Conservation (phyloP, 2,113 vertebrate genomes). For the Pseudorectes ferrugineus region DNA sequence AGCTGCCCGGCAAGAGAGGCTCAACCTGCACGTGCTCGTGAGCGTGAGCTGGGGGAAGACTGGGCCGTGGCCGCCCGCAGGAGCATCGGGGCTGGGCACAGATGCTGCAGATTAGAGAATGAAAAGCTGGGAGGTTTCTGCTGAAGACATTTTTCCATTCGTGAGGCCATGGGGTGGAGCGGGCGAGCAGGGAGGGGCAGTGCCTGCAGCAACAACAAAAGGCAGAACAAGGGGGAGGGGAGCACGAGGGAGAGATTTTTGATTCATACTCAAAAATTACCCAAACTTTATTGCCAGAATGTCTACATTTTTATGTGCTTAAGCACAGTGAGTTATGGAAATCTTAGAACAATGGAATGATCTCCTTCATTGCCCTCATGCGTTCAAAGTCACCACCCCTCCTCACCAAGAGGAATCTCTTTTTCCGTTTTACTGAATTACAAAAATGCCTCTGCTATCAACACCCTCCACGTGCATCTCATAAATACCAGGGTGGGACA, state of each 20-base stretch:
- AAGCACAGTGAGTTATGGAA: conserved; percentile 68
- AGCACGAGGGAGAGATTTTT: conserved; percentile 54
- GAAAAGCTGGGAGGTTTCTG: conserved; percentile 39
- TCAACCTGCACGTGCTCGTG: background rate
- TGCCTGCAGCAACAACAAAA: conserved; percentile 46
- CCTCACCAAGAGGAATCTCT: background rate
- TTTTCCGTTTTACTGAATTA: conserved; percentile 36
- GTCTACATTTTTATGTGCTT: conserved; percentile 68
- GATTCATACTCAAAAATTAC: conserved; percentile 60
- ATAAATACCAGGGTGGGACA: conserved; percentile 44
- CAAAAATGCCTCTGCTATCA: conserved; percentile 46
- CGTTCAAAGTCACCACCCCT: conserved; percentile 34
- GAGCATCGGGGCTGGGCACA: conserved; percentile 32
- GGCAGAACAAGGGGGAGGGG: background rate
- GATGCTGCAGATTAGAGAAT: conserved; percentile 45
- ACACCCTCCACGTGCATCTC: conserved; percentile 15
- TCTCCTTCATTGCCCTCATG: conserved; percentile 40
- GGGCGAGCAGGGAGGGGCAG: background rate
- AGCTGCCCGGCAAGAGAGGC: fast-evolving
- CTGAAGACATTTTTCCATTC: conserved; percentile 57
- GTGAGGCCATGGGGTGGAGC: conserved; percentile 34
- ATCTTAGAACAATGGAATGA: conserved; percentile 68
- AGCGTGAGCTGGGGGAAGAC: background rate
- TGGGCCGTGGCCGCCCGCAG: background rate
- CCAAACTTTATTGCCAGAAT: conserved; percentile 56